These are phyloP conservation scores for Drosophila diplacantha DNA, from an alignment of 2,888 invertebrate genomes.

Conservation along the genomic window DNA sequence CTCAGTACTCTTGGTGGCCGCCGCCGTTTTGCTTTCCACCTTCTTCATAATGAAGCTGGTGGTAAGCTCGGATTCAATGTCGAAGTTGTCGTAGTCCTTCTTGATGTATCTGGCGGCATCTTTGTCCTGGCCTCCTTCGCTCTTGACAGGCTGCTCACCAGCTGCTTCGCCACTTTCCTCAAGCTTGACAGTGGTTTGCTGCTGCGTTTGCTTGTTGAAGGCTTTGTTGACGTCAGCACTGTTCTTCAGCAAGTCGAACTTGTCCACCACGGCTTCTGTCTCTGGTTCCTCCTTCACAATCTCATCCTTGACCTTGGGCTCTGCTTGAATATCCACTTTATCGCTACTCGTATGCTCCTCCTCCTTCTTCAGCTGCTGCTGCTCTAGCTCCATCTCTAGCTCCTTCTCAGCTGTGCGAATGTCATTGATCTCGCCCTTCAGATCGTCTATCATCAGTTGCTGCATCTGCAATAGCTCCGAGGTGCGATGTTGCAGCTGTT, in stretches of 20 bases:
- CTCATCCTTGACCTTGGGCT: constrained; percentile 68
- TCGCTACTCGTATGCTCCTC: constrained; percentile 32
- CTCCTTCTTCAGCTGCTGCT: constrained; percentile 13
- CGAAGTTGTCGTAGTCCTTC: constrained; percentile 76
- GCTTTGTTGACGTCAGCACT: constrained; percentile 62
- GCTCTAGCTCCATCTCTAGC: constrained; percentile 45
- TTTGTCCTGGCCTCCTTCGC: constrained; percentile 13
- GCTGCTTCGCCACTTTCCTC: constrained; percentile 47
- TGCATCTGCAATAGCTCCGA: constrained; percentile 88
- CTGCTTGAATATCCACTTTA: constrained; percentile 11
- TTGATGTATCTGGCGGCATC: constrained; percentile 52
- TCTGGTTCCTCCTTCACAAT: constrained; percentile 72
- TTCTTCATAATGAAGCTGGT: constrained; percentile 78
- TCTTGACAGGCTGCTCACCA: constrained; percentile 16
- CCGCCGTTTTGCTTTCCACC: constrained; percentile 61
- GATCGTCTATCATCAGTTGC: constrained; percentile 85
- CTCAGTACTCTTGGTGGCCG: constrained; percentile 13
- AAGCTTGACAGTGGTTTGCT: constrained; percentile 37
- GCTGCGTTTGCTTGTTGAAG: constrained; percentile 52
- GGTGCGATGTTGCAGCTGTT: constrained; percentile 84
- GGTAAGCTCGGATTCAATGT: constrained; percentile 77
- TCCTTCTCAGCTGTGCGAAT: constrained; percentile 78
- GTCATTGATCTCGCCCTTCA: constrained; percentile 82
- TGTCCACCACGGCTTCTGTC: constrained; percentile 59
- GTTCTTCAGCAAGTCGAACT: constrained; percentile 72